Base-by-base conservation (phyloP, 1,140 invertebrate genomes). In the Phymastichus coffea region DNA sequence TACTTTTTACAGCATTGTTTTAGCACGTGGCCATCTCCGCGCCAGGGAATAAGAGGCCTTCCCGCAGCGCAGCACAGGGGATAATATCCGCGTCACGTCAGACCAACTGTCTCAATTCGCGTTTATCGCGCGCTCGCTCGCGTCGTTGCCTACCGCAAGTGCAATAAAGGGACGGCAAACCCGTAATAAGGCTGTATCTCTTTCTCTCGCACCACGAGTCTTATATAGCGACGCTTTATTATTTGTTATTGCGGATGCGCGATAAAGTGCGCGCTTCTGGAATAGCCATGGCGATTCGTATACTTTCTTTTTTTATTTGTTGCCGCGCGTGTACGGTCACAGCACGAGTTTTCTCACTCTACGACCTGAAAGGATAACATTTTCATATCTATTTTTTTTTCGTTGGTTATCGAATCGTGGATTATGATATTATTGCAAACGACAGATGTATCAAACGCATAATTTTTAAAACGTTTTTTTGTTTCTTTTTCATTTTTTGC, bases 71-170 rank as follows among this genome's bases (percentile, higher is more conserved):
- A 19, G 48, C 54, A 37, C 56, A 37, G 30, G 43, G 61, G 56
- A 67, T 68, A 70, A 67, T 68, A 70, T 66, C 66, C 64, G 55
- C 61, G 61, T 68, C 65, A 66, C 57, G 57, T 64, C 63, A 57
- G 35, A 52, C 48, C 59, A 49, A 61, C 61, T 66, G 66, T 67
- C 64, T 67, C 63, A 65, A 70, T 70, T 69, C 64, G 68, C 62
- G 65, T 70, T 68, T 70, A 70, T 70, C 65, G 61, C 57, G 49
- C 43, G 25, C 17, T 47, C 44, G 44, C n/a, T n/a, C n/a, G n/a
- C n/a, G n/a, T n/a, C n/a, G n/a, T n/a, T n/a, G n/a, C n/a, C n/a
- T n/a, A n/a, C n/a, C n/a, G n/a, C n/a, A n/a, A n/a, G n/a, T n/a
- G n/a, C n/a, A n/a, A n/a, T 47, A 47, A 8, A n/a, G 7, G 14